Evolutionary conservation across 2,888 invertebrate species (phyloP).

Genomic region (Melipona bicolor): DNA sequence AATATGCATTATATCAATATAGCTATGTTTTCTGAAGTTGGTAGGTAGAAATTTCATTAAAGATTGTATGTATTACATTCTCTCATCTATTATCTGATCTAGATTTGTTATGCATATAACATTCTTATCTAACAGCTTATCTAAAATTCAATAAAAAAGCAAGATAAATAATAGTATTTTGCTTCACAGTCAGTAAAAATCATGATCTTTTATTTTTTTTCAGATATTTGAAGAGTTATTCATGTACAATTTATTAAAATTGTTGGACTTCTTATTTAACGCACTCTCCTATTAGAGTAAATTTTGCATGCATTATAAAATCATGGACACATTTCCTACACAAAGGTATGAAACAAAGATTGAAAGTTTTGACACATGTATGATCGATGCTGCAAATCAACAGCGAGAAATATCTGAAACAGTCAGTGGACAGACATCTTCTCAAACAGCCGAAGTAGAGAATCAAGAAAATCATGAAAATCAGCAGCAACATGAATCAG

Average conservation of each 20-base stretch:
- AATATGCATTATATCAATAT: neutral
- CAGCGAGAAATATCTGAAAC: slow-evolving; percentile 75
- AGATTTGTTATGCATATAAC: slow-evolving; percentile 59
- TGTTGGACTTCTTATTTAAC: neutral
- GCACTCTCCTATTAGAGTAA: slow-evolving; percentile 18
- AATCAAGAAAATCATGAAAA: slow-evolving; percentile 74
- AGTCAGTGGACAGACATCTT: slow-evolving; percentile 68
- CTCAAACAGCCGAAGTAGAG: slow-evolving; percentile 68
- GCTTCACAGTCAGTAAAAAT: slow-evolving; percentile 43
- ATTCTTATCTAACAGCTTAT: slow-evolving; percentile 74
- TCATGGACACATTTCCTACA: slow-evolving; percentile 79
- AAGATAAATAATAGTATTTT: slow-evolving; percentile 65
- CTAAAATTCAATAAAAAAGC: slow-evolving; percentile 71
- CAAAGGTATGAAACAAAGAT: slow-evolving; percentile 76
- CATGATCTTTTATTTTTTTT: slow-evolving; percentile 25
- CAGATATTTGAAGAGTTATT: slow-evolving; percentile 22
- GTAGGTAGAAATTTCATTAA: slow-evolving; percentile 41
- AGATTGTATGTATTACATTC: slow-evolving; percentile 11
- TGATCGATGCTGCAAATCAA: slow-evolving; percentile 74
- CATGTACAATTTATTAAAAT: slow-evolving; percentile 23
- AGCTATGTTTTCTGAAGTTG: slow-evolving; percentile 47
- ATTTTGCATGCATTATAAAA: slow-evolving; percentile 35
- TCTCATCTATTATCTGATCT: slow-evolving; percentile 77
- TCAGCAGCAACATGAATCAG: slow-evolving; percentile 60
- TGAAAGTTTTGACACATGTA: slow-evolving; percentile 80